These are phyloP conservation scores for Quadriops clusia DNA, from an alignment of 2,888 invertebrate genomes.

Conservation along the genomic window DNA sequence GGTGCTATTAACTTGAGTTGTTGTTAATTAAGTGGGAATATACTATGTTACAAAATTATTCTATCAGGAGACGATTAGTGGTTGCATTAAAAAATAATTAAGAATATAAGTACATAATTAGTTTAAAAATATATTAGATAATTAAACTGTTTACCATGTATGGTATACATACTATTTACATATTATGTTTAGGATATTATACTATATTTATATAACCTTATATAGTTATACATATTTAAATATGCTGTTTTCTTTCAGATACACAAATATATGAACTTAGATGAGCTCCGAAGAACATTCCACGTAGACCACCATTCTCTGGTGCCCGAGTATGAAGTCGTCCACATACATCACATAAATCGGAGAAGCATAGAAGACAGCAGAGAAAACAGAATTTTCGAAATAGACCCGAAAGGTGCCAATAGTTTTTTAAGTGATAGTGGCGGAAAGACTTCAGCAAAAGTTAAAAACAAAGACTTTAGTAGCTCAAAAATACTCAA, in stretches of 20 bases:
- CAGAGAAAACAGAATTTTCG: slow-evolving; percentile 26
- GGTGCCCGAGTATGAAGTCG: slow-evolving; percentile 78
- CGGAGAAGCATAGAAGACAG: slow-evolving; percentile 26
- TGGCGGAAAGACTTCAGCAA: background rate
- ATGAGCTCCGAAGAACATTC: slow-evolving; percentile 71
- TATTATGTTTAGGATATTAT: too few relatives aligned
- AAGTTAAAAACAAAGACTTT: slow-evolving; percentile 8
- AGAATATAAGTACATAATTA: too few relatives aligned
- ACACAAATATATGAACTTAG: slow-evolving; percentile 78
- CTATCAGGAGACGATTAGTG: too few relatives aligned
- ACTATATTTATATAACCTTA: too few relatives aligned
- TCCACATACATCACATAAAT: slow-evolving; percentile 58
- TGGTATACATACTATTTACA: too few relatives aligned
- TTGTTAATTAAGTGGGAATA: too few relatives aligned
- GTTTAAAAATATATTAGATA: too few relatives aligned
- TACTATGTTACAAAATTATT: too few relatives aligned
- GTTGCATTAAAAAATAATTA: too few relatives aligned
- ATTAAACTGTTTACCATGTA: too few relatives aligned
- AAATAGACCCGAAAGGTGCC: slow-evolving; percentile 21
- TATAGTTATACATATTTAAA: too few relatives aligned
- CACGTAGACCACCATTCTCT: slow-evolving; percentile 60
- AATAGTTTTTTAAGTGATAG: slow-evolving; percentile 6
- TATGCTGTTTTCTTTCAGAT: slow-evolving; percentile 62
- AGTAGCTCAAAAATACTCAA: slow-evolving; percentile 13
- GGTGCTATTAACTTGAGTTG: too few relatives aligned